Evolutionary conservation across 2,113 vertebrate species (phyloP).

Genomic region (Formicarius rufipectus): DNA sequence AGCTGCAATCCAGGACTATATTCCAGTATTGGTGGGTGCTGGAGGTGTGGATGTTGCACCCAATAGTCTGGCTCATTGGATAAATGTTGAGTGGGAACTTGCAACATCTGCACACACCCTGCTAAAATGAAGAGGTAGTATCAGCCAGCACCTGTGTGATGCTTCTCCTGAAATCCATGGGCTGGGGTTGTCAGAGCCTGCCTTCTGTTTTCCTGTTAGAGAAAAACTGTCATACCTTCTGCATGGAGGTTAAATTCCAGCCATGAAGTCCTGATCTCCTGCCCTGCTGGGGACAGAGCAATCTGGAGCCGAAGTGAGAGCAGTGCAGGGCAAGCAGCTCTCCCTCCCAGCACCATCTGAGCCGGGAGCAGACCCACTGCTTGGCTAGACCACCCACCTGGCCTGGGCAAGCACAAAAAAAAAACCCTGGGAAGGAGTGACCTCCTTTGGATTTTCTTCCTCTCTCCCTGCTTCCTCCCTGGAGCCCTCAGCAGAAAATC

Average conservation of each 20-base stretch:
- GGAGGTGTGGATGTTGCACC: not conserved
- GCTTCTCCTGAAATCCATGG: not conserved
- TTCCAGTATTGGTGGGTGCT: accelerated
- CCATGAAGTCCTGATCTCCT: accelerated
- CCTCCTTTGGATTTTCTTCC: not conserved
- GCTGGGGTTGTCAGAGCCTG: not conserved
- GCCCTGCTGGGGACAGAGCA: not conserved
- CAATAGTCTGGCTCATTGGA: accelerated
- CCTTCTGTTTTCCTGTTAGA: not conserved
- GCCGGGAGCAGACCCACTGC: not conserved
- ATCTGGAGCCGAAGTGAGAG: not conserved
- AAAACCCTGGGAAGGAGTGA: not conserved
- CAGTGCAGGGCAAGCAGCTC: too few relatives aligned
- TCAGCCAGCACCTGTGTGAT: not conserved
- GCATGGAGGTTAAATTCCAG: not conserved
- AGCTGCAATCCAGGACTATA: not conserved
- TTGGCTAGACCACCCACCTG: not conserved
- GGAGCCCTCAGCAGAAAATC: constrained; percentile 12
- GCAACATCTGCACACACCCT: not conserved
- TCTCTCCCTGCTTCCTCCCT: not conserved
- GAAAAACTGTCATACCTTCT: not conserved
- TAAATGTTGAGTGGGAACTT: not conserved
- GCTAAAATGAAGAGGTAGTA: not conserved
- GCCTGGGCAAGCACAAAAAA: not conserved
- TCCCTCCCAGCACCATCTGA: not conserved